Base-by-base conservation (phyloP, 1,140 invertebrate genomes). In the Akabosia matsudoensis region DNA sequence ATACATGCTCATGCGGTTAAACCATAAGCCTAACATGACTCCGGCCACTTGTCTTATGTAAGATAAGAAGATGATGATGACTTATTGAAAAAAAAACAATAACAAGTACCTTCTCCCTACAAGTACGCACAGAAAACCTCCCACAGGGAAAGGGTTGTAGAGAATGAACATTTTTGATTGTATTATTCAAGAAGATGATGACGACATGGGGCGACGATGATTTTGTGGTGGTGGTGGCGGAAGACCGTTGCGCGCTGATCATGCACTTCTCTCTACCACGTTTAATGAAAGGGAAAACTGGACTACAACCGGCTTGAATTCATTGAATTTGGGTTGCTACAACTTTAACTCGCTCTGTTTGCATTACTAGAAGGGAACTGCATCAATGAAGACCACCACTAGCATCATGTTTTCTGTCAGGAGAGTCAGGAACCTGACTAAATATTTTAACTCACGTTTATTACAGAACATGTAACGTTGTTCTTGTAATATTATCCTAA, bases 321-420 rank as follows among this genome's bases (percentile, higher is more conserved):
- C 61, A 67, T 67, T 67, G 61, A 28, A 67, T 67, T 67, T 67
- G 31, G 31, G 31, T 67, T 67, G 61, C 61, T 28, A n/a, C 37
- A 61, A 61, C 61, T 67, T 3, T 56, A 3, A 22, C 54, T 10
- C 10, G 10, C 10, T 16, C 13, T 56, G 54, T n/a, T n/a, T n/a
- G n/a, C n/a, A n/a, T n/a, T n/a, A n/a, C n/a, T n/a, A n/a, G n/a
- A n/a, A n/a, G n/a, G n/a, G n/a, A n/a, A n/a, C n/a, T n/a, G n/a
- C n/a, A n/a, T n/a, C n/a, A 24, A 56, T 56, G 54, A 24, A 7
- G 54, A 56, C 54, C 54, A 56, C n/a, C 54, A 56, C 22, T 22
- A 45, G 10, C 54, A 22, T 56, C 54, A 56, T n/a, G n/a, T n/a
- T n/a, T n/a, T n/a, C n/a, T n/a, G n/a, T n/a, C n/a, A n/a, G n/a